These are phyloP conservation scores for Pyrrhia umbra DNA, from an alignment of 2,888 invertebrate species.

Conservation along the genomic window DNA sequence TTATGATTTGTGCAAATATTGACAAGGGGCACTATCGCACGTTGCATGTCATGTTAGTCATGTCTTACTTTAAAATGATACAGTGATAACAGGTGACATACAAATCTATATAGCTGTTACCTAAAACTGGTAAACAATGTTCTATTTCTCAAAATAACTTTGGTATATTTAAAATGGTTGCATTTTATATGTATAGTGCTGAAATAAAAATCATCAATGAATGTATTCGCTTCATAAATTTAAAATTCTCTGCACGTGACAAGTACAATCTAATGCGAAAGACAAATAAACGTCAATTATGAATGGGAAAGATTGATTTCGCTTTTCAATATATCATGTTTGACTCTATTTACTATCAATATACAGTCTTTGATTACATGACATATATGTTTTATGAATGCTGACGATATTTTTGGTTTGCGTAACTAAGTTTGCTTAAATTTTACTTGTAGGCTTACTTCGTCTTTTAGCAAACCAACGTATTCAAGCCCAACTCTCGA, in stretches of 20 bases:
- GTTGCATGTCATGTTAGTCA: conserved; percentile 59
- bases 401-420: conserved; percentile 8
- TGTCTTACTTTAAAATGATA: conserved; percentile 53
- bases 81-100: conserved; percentile 56
- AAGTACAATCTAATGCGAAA: conserved; percentile 30
- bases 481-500: conserved; percentile 18
- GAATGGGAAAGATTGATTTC: conserved; percentile 44
- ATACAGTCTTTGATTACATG: conserved; percentile 23
- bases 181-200: conserved; percentile 10
- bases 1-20: conserved; percentile 74
- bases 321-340: conserved; percentile 35
- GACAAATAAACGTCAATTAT: conserved; percentile 37
- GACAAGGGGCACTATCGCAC: conserved; percentile 67
- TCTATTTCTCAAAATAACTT: conserved; percentile 23
- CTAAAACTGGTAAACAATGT: conserved; percentile 26
- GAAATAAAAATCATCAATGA: background rate
- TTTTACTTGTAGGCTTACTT: conserved; percentile 14
- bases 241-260: conserved; percentile 14
- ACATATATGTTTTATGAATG: conserved; percentile 21
- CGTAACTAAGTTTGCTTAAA: conserved; percentile 21
- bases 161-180: background rate
- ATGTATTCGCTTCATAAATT: conserved; percentile 19
- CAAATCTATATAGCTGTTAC: conserved; percentile 39
- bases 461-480: conserved; percentile 26
- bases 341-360: conserved; percentile 22